A percentile compares a stretch with the other conserved stretches of the same genome.
These are phyloP conservation scores for Watsonalla binaria DNA, from an alignment of 2,888 invertebrate species.

Conservation along the genomic window DNA sequence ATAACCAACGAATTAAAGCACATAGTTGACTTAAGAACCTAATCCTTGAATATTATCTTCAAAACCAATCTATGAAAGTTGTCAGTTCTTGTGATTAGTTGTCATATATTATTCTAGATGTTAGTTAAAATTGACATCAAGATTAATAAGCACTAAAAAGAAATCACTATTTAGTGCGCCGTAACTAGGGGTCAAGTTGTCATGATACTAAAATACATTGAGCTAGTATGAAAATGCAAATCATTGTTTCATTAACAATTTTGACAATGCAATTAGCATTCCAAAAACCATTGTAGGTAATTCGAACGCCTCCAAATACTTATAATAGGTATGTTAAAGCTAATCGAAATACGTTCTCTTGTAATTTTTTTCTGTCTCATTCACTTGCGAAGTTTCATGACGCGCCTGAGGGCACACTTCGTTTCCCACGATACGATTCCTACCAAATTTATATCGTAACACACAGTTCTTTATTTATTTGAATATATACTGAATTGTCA, in stretches of 20 bases:
- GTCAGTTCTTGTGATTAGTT: too few species aligned
- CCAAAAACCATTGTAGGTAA: constrained; percentile 6
- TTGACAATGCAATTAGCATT: constrained; percentile 1
- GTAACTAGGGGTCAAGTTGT: too few species aligned
- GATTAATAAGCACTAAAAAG: too few species aligned
- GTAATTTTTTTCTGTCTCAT: constrained; percentile 43
- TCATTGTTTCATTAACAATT: not conserved
- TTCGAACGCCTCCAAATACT: constrained; percentile 5
- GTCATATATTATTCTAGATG: too few species aligned
- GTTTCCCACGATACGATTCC: constrained; percentile 75
- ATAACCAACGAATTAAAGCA: too few species aligned
- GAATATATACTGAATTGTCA: constrained; percentile 10
- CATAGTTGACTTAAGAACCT: too few species aligned
- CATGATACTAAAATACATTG: too few species aligned
- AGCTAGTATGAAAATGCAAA: too few species aligned
- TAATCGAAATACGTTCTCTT: constrained; percentile 49
- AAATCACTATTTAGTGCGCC: too few species aligned
- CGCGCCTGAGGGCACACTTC: constrained; percentile 81
- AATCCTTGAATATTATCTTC: too few species aligned
- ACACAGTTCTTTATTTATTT: constrained; percentile 2
- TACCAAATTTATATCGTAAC: constrained; percentile 23
- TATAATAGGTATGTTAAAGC: constrained; percentile 26
- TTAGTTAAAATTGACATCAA: too few species aligned
- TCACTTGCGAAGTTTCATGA: constrained; percentile 61
- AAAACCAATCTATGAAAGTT: too few species aligned